phyloP scores from a whole-genome alignment of 37 sponge, comb jelly and placozoan genomes.

The Aphrocallistes beatrix region DNA sequence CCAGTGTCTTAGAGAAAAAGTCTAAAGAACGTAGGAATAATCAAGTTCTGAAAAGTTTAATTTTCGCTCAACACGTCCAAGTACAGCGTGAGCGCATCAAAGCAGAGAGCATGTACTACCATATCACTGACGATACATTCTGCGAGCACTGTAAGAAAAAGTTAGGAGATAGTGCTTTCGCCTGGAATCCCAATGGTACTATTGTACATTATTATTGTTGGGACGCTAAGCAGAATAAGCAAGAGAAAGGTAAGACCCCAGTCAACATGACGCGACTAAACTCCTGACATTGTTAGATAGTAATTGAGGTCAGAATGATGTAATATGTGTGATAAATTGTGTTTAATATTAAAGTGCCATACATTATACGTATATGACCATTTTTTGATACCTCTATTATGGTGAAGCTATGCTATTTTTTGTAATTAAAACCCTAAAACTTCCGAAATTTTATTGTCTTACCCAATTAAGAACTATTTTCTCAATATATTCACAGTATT shows the following conservation, averaged over 20 bases:
- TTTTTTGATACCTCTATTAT: no score
- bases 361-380: no score
- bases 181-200: constrained; percentile 43
- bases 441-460: no score
- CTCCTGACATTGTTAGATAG: no score
- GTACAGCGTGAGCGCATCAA: constrained; percentile 39
- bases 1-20: constrained; percentile 41
- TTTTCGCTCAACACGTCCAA: constrained; percentile 55
- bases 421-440: no score
- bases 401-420: no score
- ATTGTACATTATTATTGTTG: constrained; percentile 56
- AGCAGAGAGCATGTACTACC: constrained; percentile 22
- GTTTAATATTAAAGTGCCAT: neutral
- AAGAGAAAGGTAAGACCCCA: neutral
- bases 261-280: neutral
- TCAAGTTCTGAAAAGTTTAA: constrained; percentile 52
- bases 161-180: constrained; percentile 63
- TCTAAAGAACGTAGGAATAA: constrained; percentile 25
- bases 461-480: no score
- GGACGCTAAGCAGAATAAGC: constrained; percentile 16
- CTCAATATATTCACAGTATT: no score
- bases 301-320: no score
- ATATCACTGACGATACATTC: constrained; percentile 32
- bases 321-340: neutral
- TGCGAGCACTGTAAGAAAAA: constrained; percentile 53